Conservation (phyloP, 2,888 invertebrate species). For the Arrhopalites spinosus region DNA sequence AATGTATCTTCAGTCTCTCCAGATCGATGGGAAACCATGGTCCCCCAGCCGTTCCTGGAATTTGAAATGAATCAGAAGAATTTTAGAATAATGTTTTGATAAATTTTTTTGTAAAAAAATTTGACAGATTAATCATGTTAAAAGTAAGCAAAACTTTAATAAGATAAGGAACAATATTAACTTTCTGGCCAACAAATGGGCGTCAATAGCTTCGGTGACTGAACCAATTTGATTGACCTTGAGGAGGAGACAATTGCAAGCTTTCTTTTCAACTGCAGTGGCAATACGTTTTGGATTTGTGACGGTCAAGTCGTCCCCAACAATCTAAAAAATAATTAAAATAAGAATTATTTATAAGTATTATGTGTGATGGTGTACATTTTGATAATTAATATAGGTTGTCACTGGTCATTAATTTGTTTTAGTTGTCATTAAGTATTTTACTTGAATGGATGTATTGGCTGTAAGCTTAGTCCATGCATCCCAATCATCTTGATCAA, state of each 20-base stretch:
- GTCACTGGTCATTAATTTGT: too few species aligned
- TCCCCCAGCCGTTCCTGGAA: constrained; percentile 97
- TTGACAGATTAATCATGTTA: too few species aligned
- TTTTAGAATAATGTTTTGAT: too few species aligned
- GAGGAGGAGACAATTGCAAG: constrained; percentile 94
- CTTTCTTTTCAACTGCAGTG: constrained; percentile 92
- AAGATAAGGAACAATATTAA: too few species aligned
- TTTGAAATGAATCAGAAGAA: too few species aligned
- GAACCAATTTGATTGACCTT: constrained; percentile 99
- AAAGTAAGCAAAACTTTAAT: too few species aligned
- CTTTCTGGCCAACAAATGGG: constrained; percentile 84
- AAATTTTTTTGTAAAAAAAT: too few species aligned
- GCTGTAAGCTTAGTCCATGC: constrained; percentile 85
- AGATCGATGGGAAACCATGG: constrained; percentile 97
- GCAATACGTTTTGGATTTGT: constrained; percentile 92
- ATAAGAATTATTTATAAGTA: too few species aligned
- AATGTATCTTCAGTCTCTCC: constrained; percentile 99
- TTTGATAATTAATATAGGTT: too few species aligned
- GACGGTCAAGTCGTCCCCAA: constrained; percentile 96
- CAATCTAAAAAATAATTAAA: constrained; percentile 71
- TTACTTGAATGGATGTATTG: constrained; percentile 75
- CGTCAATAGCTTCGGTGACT: constrained; percentile 95
- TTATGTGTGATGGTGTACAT: too few species aligned
- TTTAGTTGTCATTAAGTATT: too few species aligned
- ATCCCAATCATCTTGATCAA: constrained; percentile 98